Percentiles rank a stretch among this genome's conserved stretches.
Evolutionary conservation across 2,888 invertebrate species (phyloP).

Genomic region (Gastrophysa polygoni): DNA sequence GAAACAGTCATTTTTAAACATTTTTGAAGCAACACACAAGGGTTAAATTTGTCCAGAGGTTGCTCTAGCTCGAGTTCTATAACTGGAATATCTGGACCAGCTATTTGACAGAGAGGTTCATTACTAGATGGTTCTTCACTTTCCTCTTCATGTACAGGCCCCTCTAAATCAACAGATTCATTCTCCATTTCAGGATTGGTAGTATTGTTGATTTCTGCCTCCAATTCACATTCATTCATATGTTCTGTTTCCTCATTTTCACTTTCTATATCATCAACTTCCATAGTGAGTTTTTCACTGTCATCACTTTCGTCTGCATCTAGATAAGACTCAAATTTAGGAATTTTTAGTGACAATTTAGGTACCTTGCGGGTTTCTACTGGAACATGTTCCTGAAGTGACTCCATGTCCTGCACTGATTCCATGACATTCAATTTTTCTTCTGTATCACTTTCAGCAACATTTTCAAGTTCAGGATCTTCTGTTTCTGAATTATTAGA

Average conservation of each 20-base stretch:
- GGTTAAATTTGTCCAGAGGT: conserved; percentile 75
- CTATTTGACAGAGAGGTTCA: conserved; percentile 55
- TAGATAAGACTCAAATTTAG: conserved; percentile 49
- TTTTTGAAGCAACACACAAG: conserved; percentile 73
- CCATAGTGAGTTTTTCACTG: conserved; percentile 67
- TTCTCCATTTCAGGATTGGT: conserved; percentile 47
- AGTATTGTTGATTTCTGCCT: conserved; percentile 29
- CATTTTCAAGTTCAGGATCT: conserved; percentile 25
- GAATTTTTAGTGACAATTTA: conserved; percentile 70
- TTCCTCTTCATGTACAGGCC: conserved; percentile 35
- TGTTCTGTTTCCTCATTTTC: conserved; percentile 56
- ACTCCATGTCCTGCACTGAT: conserved; percentile 27
- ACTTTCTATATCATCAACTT: conserved; percentile 59
- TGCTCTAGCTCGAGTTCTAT: conserved; percentile 76
- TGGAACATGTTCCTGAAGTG: conserved; percentile 37
- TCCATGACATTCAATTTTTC: no score
- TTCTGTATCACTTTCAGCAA: conserved; percentile 24
- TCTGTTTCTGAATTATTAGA: background rate
- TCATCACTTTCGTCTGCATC: conserved; percentile 61
- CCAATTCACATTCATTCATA: conserved; percentile 52
- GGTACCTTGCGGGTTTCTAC: conserved; percentile 62
- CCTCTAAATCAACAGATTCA: conserved; percentile 46
- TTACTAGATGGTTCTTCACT: conserved; percentile 5
- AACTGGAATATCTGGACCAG: conserved; percentile 68
- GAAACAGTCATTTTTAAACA: conserved; percentile 73